These are phyloP conservation scores for Blastobasis lacticolella DNA, from an alignment of 2,888 invertebrate species.

Conservation along the genomic window DNA sequence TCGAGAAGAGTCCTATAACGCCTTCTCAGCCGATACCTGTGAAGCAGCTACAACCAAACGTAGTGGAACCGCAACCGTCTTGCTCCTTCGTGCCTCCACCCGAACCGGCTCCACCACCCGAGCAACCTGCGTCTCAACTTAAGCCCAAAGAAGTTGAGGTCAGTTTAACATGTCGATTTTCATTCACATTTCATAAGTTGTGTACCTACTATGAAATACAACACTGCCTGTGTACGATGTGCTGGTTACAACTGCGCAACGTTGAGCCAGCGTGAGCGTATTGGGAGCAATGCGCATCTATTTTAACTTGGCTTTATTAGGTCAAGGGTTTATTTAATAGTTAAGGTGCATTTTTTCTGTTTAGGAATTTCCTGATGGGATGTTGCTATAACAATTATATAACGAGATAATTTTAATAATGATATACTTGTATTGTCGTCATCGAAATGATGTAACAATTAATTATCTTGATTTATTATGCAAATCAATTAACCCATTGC, in stretches of 20 bases:
- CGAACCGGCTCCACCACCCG: constrained; percentile 18
- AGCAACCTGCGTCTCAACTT: constrained; percentile 35
- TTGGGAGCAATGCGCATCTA: constrained; percentile 63
- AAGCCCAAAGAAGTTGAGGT: constrained; percentile 70
- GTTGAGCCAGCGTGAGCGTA: constrained; percentile 47
- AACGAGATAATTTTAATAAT: too few species aligned
- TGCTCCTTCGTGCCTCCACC: constrained; percentile 48
- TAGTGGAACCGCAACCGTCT: constrained; percentile 49
- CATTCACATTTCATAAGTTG: too few species aligned
- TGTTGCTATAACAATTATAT: too few species aligned
- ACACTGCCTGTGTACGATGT: constrained; percentile 15
- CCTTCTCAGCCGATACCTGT: constrained; percentile 25
- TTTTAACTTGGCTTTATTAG: constrained; percentile 61
- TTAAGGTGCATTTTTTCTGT: constrained; percentile 12
- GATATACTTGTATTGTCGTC: too few species aligned
- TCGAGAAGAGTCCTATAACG: constrained; percentile 31
- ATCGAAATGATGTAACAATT: too few species aligned
- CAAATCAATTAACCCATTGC: too few species aligned
- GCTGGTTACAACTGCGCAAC: constrained; percentile 42
- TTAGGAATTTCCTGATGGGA: neutral
- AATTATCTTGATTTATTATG: too few species aligned
- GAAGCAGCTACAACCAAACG: constrained; percentile 20
- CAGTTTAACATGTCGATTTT: constrained; percentile 24
- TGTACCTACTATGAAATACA: neutral
- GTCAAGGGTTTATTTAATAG: constrained; percentile 59